Base-by-base conservation (phyloP, 2,888 invertebrate species). In the Ornithoptera priamus region DNA sequence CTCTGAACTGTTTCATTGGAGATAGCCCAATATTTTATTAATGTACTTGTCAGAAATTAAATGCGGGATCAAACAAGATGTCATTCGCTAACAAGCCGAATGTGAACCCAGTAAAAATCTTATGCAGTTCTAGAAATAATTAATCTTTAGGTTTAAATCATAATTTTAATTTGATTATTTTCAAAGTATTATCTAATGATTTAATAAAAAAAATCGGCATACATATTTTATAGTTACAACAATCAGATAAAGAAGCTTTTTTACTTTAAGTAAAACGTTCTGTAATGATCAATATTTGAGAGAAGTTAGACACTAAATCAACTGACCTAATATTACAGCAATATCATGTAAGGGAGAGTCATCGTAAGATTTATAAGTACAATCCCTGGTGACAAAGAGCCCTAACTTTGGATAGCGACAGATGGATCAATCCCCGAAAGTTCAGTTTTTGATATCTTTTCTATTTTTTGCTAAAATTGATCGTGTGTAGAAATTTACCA, bases 1-100 rank as follows among this genome's bases (percentile, higher is more conserved):
- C 77, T 81, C 81, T 80, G 78, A 81, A 84, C 78, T 81, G 80
- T 84, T 89, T 88, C 85, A 86, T 87, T 86, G 85, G 80, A 86
- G 86, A 86, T 83, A 83, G 88, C 86, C 88, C 82, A 86, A 85
- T 86, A 84, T 86, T 81, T 84, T 81, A 85, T 85, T 83, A 82
- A 83, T 81, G 81, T 80, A 81, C 79, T 75, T 75, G 77, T 76
- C 78, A 74, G 74, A 80, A 84, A 85, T 85, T 81, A 84, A 75
- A 74, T 76, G 60, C n/a, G 53, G n/a, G 53, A 53, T 53, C 53
- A 53, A 53, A 6, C 4, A 53, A 5, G 53, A 53, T 53, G 8
- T 18, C 53, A n/a, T n/a, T 15, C 46, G 12, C 12, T 65, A 30
- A 17, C n/a, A 56, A 0, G 6, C n/a, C 15, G 6, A 53, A 53